Base-by-base conservation (phyloP, 2,888 invertebrate genomes). In the Patella caerulea region DNA sequence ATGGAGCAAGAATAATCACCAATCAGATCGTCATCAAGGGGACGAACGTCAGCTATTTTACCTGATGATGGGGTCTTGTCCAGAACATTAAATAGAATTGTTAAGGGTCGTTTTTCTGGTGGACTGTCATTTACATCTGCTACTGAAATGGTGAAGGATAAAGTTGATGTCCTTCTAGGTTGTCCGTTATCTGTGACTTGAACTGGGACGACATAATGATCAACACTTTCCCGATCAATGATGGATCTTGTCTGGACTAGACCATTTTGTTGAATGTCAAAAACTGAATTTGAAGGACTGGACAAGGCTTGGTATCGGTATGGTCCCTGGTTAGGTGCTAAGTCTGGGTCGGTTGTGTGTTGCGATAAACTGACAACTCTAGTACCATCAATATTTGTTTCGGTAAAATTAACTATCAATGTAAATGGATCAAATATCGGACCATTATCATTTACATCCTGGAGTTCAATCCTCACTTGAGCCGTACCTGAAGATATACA, bases 391-490 rank as follows among this genome's bases (percentile, higher is more conserved):
- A 79, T 75, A 70, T 81, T 82, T 78, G 88, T 88, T 80, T 90
- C 90, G 15, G 78, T 76, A 19, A 89, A 85, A 69, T 81, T 78
- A 7, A 85, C 89, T 7, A 79, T 83, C 24, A 89, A 86, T 54
- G 84, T 79, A 1, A 94, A 92, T 0, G 95, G 93, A 83, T 95
- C 95, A 88, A 98, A 96, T 56, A 94, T 92, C 0, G 98, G 98
- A 0, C 96, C 96, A 90, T 98, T 98, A 89, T 98, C 98, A 89
- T 98, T 98, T n/a, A 97, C 94, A 91, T 98, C 98, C 12, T 94
- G 93, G 1, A 98, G 90, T 45, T 94, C 94, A 75, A 98, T 95
- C 90, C 94, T 95, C 0, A 98, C 95, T 0, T 94, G 94, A 0
- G 97, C 94, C 0, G 96, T 96, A n/a, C 97, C 98, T 72, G 83